Conservation (phyloP, 2,113 vertebrate genomes). For the Typhlomys cinereus region DNA sequence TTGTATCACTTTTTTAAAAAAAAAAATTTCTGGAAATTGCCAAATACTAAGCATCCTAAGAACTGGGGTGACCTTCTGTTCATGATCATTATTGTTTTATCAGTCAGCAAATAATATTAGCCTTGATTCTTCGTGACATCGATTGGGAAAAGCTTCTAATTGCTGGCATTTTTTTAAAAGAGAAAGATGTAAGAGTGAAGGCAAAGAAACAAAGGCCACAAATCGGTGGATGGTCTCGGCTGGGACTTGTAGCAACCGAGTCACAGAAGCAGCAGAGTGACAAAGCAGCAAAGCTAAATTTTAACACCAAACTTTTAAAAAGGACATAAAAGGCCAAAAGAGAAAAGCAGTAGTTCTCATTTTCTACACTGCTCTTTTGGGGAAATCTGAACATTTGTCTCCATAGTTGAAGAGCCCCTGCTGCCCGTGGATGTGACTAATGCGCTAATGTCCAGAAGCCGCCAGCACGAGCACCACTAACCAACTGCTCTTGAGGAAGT, state of each 20-base stretch:
- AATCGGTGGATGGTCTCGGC: not conserved
- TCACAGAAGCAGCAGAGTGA: not conserved
- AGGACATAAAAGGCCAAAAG: no score
- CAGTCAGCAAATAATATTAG: not conserved
- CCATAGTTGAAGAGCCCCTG: not conserved
- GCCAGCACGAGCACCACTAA: not conserved
- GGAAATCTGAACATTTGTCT: not conserved
- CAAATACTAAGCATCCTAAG: constrained; percentile 8
- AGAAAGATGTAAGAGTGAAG: not conserved
- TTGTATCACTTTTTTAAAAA: not conserved
- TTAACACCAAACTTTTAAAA: no score
- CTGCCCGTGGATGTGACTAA: not conserved
- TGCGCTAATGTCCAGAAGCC: not conserved
- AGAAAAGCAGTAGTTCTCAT: not conserved
- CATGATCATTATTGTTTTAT: not conserved
- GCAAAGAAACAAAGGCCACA: not conserved
- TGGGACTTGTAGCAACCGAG: constrained; percentile 45
- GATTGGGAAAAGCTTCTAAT: constrained; percentile 8
- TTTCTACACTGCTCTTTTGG: not conserved
- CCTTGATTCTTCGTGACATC: not conserved
- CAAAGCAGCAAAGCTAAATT: not conserved
- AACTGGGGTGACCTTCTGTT: not conserved
- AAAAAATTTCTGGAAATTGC: not conserved
- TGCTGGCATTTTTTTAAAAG: constrained; percentile 40
- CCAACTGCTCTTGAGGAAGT: not conserved